Conservation (phyloP, 23 tunicate species). For the Styela clava region DNA sequence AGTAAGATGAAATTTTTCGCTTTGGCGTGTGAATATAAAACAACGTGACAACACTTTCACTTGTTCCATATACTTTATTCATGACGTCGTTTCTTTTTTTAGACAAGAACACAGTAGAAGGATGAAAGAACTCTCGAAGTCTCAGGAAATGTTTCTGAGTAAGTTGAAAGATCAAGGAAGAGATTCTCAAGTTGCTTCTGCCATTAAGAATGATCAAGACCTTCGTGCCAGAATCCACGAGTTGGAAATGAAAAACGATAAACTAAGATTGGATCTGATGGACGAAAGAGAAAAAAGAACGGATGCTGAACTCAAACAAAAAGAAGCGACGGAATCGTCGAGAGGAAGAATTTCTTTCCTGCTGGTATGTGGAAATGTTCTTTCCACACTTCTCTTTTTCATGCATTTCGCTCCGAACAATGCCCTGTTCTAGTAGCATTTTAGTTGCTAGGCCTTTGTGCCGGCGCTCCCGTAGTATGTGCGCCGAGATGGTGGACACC, state of each 20-base stretch:
- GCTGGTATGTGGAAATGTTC: conserved; percentile 4
- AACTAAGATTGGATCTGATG: conserved; percentile 8
- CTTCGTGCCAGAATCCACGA: conserved; percentile 18
- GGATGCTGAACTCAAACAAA: not conserved
- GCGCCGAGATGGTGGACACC: too few species aligned
- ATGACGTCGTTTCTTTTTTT: too few species aligned
- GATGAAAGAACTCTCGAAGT: not conserved
- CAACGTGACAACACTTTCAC: too few species aligned
- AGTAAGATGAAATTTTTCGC: too few species aligned
- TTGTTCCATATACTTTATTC: too few species aligned
- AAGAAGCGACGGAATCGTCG: conserved; percentile 8
- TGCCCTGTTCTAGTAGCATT: too few species aligned
- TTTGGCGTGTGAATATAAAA: too few species aligned
- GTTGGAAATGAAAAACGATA: conserved; percentile 26
- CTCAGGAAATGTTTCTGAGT: not conserved
- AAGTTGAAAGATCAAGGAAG: not conserved
- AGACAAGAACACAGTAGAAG: conserved; percentile 26
- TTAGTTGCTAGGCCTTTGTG: too few species aligned
- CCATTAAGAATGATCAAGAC: not conserved
- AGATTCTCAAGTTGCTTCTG: not conserved
- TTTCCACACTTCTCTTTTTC: not conserved
- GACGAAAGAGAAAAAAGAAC: conserved; percentile 25
- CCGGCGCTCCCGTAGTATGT: too few species aligned
- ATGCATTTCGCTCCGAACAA: too few species aligned
- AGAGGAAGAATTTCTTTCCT: conserved; percentile 23